Conservation (phyloP, 2,113 vertebrate genomes). For the Grantiella picta region DNA sequence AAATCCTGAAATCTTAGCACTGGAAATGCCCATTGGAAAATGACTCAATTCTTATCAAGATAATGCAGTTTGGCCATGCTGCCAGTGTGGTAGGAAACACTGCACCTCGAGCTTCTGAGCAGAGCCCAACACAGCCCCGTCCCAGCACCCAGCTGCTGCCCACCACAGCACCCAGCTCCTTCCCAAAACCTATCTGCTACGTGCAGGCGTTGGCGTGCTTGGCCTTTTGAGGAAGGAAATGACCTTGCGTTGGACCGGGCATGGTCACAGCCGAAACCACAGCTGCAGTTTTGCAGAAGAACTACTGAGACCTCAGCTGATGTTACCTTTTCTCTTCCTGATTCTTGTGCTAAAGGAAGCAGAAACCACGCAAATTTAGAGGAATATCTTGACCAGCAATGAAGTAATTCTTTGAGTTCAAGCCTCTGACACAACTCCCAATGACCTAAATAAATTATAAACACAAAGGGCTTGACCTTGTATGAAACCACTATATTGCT, state of each 20-base stretch:
- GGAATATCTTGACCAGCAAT: not conserved
- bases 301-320: not conserved
- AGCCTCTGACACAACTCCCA: not conserved
- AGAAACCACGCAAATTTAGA: not conserved
- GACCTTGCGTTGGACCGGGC: not conserved
- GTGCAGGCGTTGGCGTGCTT: accelerated
- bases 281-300: not conserved
- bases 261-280: not conserved
- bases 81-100: not conserved
- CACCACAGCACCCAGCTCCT: not conserved
- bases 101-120: not conserved
- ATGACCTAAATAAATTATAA: not conserved
- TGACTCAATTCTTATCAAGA: not conserved
- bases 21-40: not conserved
- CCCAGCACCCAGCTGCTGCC: not conserved
- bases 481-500: accelerated
- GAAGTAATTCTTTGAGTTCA: not conserved
- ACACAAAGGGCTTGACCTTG: not conserved
- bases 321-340: not conserved
- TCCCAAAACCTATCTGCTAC: not conserved
- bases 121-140: not conserved
- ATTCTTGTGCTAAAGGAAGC: not conserved
- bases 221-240: slow-evolving; percentile 39
- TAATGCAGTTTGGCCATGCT: not conserved
- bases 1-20: not conserved